A percentile compares a stretch with the other conserved stretches of the same genome.
Evolutionary conservation across 2,888 invertebrate genomes (phyloP).

Genomic region (Boloria euphrosyne): DNA sequence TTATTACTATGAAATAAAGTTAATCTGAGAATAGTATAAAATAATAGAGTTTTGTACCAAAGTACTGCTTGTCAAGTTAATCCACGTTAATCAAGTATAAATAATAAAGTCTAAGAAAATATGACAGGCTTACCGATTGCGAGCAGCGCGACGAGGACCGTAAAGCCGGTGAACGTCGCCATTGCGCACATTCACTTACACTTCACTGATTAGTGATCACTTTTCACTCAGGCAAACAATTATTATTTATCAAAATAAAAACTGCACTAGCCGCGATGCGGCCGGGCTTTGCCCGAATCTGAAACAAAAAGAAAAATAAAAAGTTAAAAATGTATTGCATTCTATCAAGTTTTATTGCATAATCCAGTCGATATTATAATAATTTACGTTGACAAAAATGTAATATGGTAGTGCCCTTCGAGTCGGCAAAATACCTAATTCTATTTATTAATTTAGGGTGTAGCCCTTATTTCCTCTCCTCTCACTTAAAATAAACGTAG

Average conservation of each 20-base stretch:
- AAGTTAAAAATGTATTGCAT: constrained; percentile 14
- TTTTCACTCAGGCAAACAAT: constrained; percentile 55
- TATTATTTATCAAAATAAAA: constrained; percentile 48
- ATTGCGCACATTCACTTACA: constrained; percentile 65
- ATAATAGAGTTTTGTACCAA: too few species aligned
- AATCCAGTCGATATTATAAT: constrained; percentile 5
- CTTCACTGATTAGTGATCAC: constrained; percentile 68
- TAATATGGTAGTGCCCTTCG: constrained; percentile 1
- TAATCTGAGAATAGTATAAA: too few species aligned
- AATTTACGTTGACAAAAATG: too few species aligned
- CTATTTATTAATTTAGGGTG: constrained; percentile 36
- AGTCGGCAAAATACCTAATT: constrained; percentile 26
- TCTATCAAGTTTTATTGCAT: background rate
- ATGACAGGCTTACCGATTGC: constrained; percentile 61
- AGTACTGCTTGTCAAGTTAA: too few species aligned
- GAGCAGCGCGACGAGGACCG: constrained; percentile 74
- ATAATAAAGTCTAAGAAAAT: background rate
- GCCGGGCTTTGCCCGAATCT: constrained; percentile 76
- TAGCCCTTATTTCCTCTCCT: constrained; percentile 28
- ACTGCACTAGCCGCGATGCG: constrained; percentile 68
- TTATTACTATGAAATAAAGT: too few species aligned
- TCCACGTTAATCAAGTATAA: background rate
- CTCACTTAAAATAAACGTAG: background rate
- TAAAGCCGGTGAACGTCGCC: constrained; percentile 61
- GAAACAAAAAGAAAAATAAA: constrained; percentile 57